These are phyloP conservation scores for Conistra vaccinii DNA, from an alignment of 2,888 invertebrate genomes.

Conservation along the genomic window DNA sequence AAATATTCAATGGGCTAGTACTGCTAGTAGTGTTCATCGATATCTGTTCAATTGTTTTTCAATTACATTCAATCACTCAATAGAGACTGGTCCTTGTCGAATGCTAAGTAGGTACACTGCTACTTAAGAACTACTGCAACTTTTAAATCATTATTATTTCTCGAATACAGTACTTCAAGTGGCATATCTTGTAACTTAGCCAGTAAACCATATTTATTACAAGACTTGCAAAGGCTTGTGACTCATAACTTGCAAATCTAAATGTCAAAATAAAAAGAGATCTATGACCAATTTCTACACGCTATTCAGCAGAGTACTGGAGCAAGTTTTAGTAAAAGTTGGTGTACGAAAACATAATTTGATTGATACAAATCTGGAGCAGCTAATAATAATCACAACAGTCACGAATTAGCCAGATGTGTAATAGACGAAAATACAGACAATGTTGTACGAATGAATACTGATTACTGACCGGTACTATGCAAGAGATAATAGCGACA, in stretches of 20 bases:
- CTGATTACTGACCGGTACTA: constrained; percentile 18
- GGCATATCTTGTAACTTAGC: constrained; percentile 6
- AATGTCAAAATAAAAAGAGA: constrained; percentile 38
- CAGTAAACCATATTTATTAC: constrained; percentile 21
- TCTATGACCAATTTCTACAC: constrained; percentile 35
- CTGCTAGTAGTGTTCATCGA: not conserved
- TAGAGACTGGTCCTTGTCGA: constrained; percentile 25
- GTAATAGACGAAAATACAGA: constrained; percentile 50
- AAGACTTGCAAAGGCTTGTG: constrained; percentile 5
- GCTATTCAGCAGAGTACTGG: constrained; percentile 11
- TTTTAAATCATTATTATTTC: constrained; percentile 26
- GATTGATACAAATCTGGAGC: constrained; percentile 50
- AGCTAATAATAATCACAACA: constrained; percentile 47
- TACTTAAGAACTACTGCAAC: constrained; percentile 26
- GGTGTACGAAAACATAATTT: constrained; percentile 37
- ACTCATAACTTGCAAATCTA: constrained; percentile 20
- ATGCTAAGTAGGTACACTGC: constrained; percentile 11
- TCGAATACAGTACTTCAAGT: constrained; percentile 21
- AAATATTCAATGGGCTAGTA: constrained; percentile 3
- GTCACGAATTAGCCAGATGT: constrained; percentile 55
- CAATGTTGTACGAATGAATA: constrained; percentile 29
- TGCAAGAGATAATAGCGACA: constrained; percentile 29
- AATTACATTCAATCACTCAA: constrained; percentile 46
- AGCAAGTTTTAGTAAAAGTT: constrained; percentile 25
- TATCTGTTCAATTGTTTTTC: constrained; percentile 45